Evolutionary conservation across 2,888 invertebrate genomes (phyloP).

Genomic region (Atherix ibis): DNA sequence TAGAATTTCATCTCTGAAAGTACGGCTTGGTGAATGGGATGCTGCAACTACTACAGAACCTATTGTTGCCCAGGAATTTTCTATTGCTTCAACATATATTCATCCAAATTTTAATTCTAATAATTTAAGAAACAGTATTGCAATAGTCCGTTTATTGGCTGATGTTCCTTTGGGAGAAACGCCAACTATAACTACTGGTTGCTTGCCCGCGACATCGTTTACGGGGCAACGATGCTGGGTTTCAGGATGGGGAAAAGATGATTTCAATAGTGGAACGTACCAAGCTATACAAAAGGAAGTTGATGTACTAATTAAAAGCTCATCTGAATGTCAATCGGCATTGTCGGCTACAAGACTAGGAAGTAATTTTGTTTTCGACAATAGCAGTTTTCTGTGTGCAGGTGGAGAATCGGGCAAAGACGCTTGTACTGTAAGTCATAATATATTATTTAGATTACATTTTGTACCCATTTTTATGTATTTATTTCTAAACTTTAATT

Average conservation of each 20-base stretch:
- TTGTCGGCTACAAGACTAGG: conserved; percentile 51
- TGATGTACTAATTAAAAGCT: conserved; percentile 52
- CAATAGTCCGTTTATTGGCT: conserved; percentile 51
- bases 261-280: conserved; percentile 43
- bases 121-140: conserved; percentile 68
- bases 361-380: conserved; percentile 41
- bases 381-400: conserved; percentile 57
- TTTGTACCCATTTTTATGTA: not conserved
- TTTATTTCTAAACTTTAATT: not conserved
- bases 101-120: conserved; percentile 50
- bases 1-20: conserved; percentile 36
- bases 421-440: conserved; percentile 51
- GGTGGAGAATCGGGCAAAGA: conserved; percentile 63
- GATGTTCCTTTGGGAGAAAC: conserved; percentile 40
- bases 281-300: conserved; percentile 60
- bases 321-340: conserved; percentile 46
- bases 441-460: not conserved
- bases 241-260: conserved; percentile 79
- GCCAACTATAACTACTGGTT: conserved; percentile 44
- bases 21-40: conserved; percentile 65
- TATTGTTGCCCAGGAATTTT: conserved; percentile 46
- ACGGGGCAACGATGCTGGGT: conserved; percentile 42
- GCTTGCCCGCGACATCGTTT: conserved; percentile 37
- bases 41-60: conserved; percentile 47
- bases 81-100: conserved; percentile 40